Conservation (phyloP, 1,140 invertebrate species). For the Apolygus lucorum region DNA sequence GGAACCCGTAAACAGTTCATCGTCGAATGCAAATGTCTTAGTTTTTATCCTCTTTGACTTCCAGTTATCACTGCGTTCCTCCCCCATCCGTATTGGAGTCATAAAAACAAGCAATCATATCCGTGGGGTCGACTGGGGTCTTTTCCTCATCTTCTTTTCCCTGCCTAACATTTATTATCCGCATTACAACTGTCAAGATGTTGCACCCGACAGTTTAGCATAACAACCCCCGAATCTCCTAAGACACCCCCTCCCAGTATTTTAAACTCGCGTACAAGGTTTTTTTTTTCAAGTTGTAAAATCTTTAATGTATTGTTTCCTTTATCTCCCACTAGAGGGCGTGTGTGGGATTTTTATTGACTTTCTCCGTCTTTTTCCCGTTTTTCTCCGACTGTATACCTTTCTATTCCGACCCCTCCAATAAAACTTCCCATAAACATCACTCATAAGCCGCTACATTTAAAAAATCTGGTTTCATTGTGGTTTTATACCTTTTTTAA, state of each 20-base stretch:
- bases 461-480: no score
- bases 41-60: constrained; percentile 1
- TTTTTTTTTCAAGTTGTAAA: not conserved
- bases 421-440: no score
- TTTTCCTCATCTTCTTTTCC: not conserved
- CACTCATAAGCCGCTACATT: no score
- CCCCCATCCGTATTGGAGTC: not conserved
- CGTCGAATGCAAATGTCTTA: constrained; percentile 9
- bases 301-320: constrained; percentile 12
- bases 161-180: constrained; percentile 2
- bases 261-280: not conserved
- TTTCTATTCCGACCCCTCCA: not conserved
- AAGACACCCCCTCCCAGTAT: not conserved
- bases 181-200: constrained; percentile 15
- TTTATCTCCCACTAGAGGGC: not conserved
- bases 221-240: not conserved
- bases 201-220: constrained; percentile 14
- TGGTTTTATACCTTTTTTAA: no score
- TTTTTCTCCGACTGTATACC: not conserved
- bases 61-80: not conserved
- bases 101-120: constrained; percentile 17
- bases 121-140: not conserved
- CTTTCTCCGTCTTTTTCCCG: no score
- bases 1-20: constrained; percentile 14
- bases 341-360: constrained; percentile 11